Conservation (phyloP, 2,888 invertebrate species). For the Taenaris catops region DNA sequence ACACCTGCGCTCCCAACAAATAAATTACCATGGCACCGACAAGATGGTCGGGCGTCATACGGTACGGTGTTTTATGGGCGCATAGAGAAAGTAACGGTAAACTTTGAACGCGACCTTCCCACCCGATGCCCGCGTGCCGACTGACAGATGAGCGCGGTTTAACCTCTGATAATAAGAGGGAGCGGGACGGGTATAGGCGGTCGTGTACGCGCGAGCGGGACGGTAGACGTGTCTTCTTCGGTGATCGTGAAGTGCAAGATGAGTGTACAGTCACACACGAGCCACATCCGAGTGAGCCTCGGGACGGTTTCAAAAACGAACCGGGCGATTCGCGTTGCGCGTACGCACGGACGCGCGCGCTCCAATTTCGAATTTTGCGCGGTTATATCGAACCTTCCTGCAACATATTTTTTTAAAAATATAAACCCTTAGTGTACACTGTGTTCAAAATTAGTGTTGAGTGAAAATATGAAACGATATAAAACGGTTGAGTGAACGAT, state of each 20-base stretch:
- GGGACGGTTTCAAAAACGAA: constrained; percentile 63
- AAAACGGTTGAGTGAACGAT: constrained; percentile 41
- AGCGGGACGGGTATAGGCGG: constrained; percentile 47
- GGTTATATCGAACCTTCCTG: constrained; percentile 27
- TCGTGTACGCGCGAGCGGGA: constrained; percentile 42
- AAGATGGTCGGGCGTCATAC: constrained; percentile 55
- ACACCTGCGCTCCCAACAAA: constrained; percentile 51
- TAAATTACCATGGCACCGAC: constrained; percentile 50
- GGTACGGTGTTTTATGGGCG: constrained; percentile 59
- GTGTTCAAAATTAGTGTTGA: constrained; percentile 32
- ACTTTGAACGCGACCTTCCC: constrained; percentile 58
- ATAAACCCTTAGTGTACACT: constrained; percentile 32
- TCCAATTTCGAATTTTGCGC: constrained; percentile 37
- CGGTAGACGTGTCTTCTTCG: constrained; percentile 69
- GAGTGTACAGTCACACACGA: constrained; percentile 77
- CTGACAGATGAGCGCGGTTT: constrained; percentile 75
- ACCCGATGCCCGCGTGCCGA: constrained; percentile 63
- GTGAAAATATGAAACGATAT: constrained; percentile 38
- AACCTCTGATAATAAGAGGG: constrained; percentile 75
- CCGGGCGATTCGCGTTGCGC: constrained; percentile 59
- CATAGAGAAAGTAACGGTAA: constrained; percentile 67
- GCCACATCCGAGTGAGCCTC: constrained; percentile 74
- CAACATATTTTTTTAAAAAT: too few relatives aligned
- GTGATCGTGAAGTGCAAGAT: constrained; percentile 76
- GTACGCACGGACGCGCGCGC: constrained; percentile 58